A percentile compares a stretch with the other conserved stretches of the same genome.
Evolutionary conservation across 53 echinoderm and acorn worm species (phyloP).

Genomic region (Paracentrotus lividus): DNA sequence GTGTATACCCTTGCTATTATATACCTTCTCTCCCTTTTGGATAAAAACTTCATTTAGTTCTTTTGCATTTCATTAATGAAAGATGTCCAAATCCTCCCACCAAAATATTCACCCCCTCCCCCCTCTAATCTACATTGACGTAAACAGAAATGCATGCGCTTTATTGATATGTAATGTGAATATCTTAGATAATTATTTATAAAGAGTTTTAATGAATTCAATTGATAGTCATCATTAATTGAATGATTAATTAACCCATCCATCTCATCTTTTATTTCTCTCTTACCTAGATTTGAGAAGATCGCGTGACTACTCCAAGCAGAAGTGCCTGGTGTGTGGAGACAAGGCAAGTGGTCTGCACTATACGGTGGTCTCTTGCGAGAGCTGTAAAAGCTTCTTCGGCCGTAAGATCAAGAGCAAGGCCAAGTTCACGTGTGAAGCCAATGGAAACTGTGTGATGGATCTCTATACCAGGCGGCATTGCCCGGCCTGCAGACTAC

Average conservation of each 20-base stretch:
- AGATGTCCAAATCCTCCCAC: no score
- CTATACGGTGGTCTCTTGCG: conserved; percentile 98
- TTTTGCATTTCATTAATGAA: no score
- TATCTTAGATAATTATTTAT: no score
- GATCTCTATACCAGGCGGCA: conserved; percentile 98
- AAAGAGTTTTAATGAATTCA: no score
- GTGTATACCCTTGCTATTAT: no score
- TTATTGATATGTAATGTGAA: no score
- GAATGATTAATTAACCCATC: not conserved
- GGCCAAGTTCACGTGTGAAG: conserved; percentile 98
- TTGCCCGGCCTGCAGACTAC: conserved; percentile 97
- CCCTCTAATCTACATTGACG: no score
- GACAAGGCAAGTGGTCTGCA: conserved; percentile 99
- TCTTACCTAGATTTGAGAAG: conserved; percentile 91
- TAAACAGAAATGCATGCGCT: no score
- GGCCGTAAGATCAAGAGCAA: conserved; percentile 99
- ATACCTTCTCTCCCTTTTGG: no score
- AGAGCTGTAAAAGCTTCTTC: conserved; percentile 99
- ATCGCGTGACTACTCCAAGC: conserved; percentile 98
- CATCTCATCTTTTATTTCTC: not conserved
- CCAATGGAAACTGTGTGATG: conserved; percentile 99
- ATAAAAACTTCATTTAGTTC: no score
- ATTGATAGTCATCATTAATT: not conserved
- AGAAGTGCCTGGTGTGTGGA: conserved; percentile 96
- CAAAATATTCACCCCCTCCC: no score